These are phyloP conservation scores for Tenthredo notha DNA, from an alignment of 2,888 invertebrate species.

Conservation along the genomic window DNA sequence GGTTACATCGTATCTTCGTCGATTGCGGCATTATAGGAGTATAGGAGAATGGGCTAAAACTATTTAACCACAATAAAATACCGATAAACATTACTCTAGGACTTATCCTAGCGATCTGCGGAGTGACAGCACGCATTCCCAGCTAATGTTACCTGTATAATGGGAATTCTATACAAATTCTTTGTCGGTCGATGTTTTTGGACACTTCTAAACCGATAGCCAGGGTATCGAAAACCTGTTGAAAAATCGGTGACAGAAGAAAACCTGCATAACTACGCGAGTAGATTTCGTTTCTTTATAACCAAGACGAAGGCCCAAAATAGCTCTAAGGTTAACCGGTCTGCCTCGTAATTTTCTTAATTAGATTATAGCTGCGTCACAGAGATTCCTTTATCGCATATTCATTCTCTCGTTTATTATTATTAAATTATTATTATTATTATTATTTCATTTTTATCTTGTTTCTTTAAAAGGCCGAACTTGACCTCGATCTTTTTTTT, in stretches of 20 bases:
- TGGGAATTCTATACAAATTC: constrained; percentile 56
- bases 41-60: constrained; percentile 43
- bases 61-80: constrained; percentile 63
- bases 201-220: constrained; percentile 6
- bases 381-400: not conserved
- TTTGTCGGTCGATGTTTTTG: constrained; percentile 48
- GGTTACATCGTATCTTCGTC: not conserved
- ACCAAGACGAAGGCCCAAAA: not conserved
- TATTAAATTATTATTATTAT: not conserved
- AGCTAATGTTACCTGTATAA: constrained; percentile 50
- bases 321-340: constrained; percentile 17
- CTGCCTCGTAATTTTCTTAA: constrained; percentile 21
- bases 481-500: not conserved
- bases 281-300: not conserved
- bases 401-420: not conserved
- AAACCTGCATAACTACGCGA: not conserved
- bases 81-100: constrained; percentile 65
- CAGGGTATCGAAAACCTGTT: constrained; percentile 26
- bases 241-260: not conserved
- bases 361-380: constrained; percentile 25
- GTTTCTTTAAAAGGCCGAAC: not conserved
- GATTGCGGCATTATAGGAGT: not conserved
- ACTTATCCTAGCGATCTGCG: constrained; percentile 61
- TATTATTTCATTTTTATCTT: not conserved
- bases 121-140: constrained; percentile 50